A percentile compares a stretch with the other conserved stretches of the same genome.
These are phyloP conservation scores for Dolichotis patagonum DNA, from an alignment of 2,113 vertebrate species.

Conservation along the genomic window DNA sequence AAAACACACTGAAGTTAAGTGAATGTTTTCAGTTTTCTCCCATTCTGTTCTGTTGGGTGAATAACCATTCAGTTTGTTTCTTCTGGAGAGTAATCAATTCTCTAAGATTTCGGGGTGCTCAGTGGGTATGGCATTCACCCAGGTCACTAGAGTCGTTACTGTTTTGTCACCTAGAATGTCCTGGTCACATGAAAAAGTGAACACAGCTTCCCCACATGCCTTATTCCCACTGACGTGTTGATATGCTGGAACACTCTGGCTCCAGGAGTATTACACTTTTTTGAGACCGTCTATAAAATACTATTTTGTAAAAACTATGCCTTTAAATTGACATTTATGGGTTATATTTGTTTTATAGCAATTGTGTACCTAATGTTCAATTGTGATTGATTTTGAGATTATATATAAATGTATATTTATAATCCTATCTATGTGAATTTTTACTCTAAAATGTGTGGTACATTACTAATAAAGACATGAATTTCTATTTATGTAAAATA, in stretches of 20 bases:
- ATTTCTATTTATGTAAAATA: slow-evolving; percentile 76
- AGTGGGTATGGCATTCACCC: slow-evolving; percentile 27
- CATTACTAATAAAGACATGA: slow-evolving; percentile 73
- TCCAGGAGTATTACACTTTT: slow-evolving; percentile 74
- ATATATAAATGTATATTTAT: slow-evolving; percentile 78
- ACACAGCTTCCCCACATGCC: slow-evolving; percentile 70
- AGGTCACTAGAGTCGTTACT: background rate
- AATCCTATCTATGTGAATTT: slow-evolving; percentile 76
- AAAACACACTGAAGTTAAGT: background rate
- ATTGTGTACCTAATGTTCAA: slow-evolving; percentile 74
- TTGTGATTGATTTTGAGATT: slow-evolving; percentile 77
- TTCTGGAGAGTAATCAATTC: slow-evolving; percentile 41
- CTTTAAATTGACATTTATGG: slow-evolving; percentile 74
- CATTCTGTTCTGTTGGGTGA: slow-evolving; percentile 1
- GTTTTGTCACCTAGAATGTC: slow-evolving; percentile 24
- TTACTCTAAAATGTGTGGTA: slow-evolving; percentile 67
- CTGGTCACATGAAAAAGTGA: slow-evolving; percentile 32
- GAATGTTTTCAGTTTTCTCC: background rate
- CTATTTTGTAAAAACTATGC: slow-evolving; percentile 79
- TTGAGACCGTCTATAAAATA: slow-evolving; percentile 73
- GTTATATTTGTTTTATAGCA: slow-evolving; percentile 80
- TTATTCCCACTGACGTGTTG: slow-evolving; percentile 66
- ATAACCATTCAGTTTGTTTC: slow-evolving; percentile 39
- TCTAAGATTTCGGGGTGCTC: background rate
- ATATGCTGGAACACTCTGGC: slow-evolving; percentile 63